Conservation (phyloP, 2,113 vertebrate genomes). For the Alexandromys fortis region DNA sequence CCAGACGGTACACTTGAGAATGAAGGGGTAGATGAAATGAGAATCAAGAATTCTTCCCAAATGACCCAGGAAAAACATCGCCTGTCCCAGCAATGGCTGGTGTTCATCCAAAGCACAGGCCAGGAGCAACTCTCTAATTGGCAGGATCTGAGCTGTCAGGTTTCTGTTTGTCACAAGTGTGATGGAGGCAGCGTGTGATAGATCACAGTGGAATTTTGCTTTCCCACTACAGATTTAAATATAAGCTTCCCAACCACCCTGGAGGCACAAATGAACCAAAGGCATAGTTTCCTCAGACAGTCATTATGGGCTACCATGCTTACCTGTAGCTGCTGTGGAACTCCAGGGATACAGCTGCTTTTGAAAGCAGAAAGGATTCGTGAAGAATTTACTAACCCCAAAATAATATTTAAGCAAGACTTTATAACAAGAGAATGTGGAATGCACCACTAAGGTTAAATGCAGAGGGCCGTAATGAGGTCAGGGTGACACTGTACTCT, state of each 20-base stretch:
- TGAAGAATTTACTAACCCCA: background rate
- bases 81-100: conserved; percentile 39
- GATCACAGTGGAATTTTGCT: conserved; percentile 16
- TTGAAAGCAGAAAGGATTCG: background rate
- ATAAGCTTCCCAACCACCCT: conserved; percentile 36
- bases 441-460: background rate
- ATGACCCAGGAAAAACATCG: conserved; percentile 75
- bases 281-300: background rate
- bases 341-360: background rate
- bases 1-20: conserved; percentile 79
- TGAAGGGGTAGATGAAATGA: conserved; percentile 13
- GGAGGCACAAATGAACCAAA: background rate
- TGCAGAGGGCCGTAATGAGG: background rate
- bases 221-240: conserved; percentile 48
- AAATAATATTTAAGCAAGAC: conserved; percentile 11
- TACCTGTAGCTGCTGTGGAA: background rate
- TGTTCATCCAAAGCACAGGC: conserved; percentile 48
- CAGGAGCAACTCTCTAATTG: conserved; percentile 11
- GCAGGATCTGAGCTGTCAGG: conserved; percentile 38
- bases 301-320: background rate
- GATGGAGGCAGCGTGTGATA: background rate
- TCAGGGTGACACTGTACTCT: background rate
- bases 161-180: background rate
- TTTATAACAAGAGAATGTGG: background rate
- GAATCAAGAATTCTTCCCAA: conserved; percentile 44